Evolutionary conservation across 2,113 vertebrate genomes (phyloP).

Genomic region (Glareola pratincola): DNA sequence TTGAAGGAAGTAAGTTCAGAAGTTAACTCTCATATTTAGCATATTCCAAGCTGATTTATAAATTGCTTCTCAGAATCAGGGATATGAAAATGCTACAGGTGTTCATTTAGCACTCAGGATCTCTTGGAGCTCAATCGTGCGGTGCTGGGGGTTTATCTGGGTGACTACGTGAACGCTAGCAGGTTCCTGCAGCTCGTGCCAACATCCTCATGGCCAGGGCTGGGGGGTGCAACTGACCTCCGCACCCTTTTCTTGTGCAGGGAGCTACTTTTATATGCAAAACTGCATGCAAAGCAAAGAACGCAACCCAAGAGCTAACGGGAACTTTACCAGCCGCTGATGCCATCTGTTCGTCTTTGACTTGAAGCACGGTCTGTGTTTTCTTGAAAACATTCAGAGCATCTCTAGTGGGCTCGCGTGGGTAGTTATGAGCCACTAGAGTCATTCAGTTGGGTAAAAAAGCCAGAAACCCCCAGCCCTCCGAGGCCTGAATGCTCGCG

Average conservation of each 20-base stretch:
- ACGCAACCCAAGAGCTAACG: background rate
- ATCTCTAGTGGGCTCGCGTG: background rate
- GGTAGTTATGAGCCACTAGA: fast-evolving
- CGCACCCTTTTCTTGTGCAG: background rate
- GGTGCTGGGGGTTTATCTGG: background rate
- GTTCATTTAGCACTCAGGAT: background rate
- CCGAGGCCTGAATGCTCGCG: too few relatives aligned
- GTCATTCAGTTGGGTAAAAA: fast-evolving
- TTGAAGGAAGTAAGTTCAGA: background rate
- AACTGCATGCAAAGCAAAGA: background rate
- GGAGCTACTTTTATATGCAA: background rate
- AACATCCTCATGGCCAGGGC: background rate
- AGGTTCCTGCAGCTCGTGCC: background rate
- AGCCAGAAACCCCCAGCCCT: too few relatives aligned
- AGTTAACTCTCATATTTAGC: background rate
- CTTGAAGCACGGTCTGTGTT: background rate
- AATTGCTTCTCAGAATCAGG: background rate
- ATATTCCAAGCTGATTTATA: background rate
- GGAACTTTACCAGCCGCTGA: background rate
- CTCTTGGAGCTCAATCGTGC: background rate
- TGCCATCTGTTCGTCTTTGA: background rate
- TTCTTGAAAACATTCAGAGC: background rate
- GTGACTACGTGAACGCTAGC: background rate
- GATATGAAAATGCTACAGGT: background rate
- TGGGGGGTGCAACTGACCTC: background rate